phyloP scores from a whole-genome alignment of 2,113 vertebrate genomes.

The Ascaphus truei region DNA sequence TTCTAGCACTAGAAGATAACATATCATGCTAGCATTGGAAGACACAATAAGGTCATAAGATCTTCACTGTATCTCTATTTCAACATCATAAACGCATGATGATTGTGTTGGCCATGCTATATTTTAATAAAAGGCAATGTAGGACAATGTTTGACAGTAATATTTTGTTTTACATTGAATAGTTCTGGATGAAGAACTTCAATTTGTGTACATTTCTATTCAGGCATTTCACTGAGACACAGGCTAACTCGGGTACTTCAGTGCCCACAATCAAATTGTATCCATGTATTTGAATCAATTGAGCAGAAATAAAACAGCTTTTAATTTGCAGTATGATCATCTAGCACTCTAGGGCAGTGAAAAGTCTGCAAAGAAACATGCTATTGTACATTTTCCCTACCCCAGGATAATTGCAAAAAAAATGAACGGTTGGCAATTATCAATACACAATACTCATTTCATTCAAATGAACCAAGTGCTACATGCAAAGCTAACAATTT shows the following conservation, averaged over 20 bases:
- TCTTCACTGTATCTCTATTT: no score
- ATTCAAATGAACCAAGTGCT: not conserved
- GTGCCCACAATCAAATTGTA: not conserved
- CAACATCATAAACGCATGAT: no score
- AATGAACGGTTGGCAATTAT: not conserved
- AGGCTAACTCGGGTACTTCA: not conserved
- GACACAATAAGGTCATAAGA: no score
- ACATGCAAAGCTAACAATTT: not conserved
- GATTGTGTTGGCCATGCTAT: no score
- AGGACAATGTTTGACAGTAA: no score
- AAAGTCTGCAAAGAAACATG: not conserved
- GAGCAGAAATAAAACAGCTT: conserved; percentile 3
- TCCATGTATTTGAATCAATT: not conserved
- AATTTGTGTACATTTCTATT: no score
- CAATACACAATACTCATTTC: not conserved
- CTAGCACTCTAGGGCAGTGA: not conserved
- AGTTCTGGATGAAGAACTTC: no score
- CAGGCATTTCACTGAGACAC: no score
- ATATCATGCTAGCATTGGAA: no score
- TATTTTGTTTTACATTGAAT: no score
- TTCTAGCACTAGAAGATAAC: no score
- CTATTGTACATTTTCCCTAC: not conserved
- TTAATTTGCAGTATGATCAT: not conserved
- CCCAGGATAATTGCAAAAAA: not conserved
- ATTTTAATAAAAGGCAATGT: no score